These are phyloP conservation scores for Callaeas wilsoni DNA, from an alignment of 2,113 vertebrate species.

Conservation along the genomic window DNA sequence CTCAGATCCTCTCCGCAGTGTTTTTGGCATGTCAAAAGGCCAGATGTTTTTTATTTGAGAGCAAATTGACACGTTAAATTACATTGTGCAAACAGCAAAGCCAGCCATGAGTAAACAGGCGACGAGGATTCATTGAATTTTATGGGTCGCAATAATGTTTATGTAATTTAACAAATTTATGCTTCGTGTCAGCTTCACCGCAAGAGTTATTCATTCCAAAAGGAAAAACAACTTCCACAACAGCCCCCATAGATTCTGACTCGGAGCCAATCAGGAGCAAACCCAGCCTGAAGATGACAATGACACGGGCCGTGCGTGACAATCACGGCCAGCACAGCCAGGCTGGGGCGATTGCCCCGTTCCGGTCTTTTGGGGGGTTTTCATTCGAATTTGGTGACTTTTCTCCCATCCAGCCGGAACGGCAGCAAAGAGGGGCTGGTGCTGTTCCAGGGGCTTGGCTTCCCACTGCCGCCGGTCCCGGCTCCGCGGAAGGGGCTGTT, in stretches of 20 bases:
- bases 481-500: neutral
- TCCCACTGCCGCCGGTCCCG: no score
- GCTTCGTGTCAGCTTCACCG: conserved; percentile 65
- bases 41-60: conserved; percentile 86
- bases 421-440: neutral
- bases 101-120: conserved; percentile 74
- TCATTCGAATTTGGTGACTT: neutral
- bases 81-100: conserved; percentile 78
- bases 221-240: conserved; percentile 34
- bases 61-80: conserved; percentile 82
- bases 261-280: neutral
- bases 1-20: conserved; percentile 69
- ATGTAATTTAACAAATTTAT: conserved; percentile 80
- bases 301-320: neutral
- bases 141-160: conserved; percentile 79
- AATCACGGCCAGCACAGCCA: neutral
- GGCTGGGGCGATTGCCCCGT: accelerated
- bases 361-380: neutral
- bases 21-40: conserved; percentile 75
- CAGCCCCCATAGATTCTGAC: neutral
- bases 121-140: conserved; percentile 74
- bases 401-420: neutral
- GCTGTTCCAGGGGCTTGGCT: neutral
- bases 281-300: neutral
- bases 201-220: conserved; percentile 71